Evolutionary conservation across 2,888 invertebrate genomes (phyloP), one percentile per base, ranked within the genome.

Genomic region (Coleophora deauratella): DNA sequence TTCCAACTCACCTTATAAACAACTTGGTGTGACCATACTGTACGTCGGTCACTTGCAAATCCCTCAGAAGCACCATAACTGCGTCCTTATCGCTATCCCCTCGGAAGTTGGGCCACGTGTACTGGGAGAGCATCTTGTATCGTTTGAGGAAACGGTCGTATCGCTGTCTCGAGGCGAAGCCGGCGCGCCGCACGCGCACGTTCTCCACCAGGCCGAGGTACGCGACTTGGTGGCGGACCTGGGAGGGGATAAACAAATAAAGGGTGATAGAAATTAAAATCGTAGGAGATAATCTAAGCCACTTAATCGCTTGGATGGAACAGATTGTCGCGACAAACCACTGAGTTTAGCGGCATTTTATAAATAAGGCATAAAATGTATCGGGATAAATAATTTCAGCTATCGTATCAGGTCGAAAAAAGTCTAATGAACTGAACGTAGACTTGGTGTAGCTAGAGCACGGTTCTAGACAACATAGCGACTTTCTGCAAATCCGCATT

Each of bases 21-120:
- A 99, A 89, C 81, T 99, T 99, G 1, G 97, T 98, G 60, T 95
- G 94, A 10, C 99, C 99, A 64, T 93, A 98, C 72, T 95, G 95
- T 13, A 97, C 97, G 66, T 99, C 98, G 30, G 91, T 81, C 2
- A 89, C 72, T 32, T 91, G 89, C 58, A 93, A 89, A 54, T 96
- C 95, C 37, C 93, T 88, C 52, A 98, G 89, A 47, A 99, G 90
- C 47, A 93, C 92, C 64, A 91, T 88, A 2, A 95, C 95, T 1
- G 96, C 98, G 49, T 97, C 96, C 61, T 89, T 90, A 53, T 93
- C 93, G 40, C 79, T 86, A 40, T 91, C 91, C 3, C 91, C 90
- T 44, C 92, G 90, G 87, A 93, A 98, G 82, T 97, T 98, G 30
- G 99, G 99, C 99, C 99, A 99, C 2, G 98, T 99, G 75, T 93